phyloP scores from a whole-genome alignment of 2,797 vertebrate species.

The Borostomias antarcticus region DNA sequence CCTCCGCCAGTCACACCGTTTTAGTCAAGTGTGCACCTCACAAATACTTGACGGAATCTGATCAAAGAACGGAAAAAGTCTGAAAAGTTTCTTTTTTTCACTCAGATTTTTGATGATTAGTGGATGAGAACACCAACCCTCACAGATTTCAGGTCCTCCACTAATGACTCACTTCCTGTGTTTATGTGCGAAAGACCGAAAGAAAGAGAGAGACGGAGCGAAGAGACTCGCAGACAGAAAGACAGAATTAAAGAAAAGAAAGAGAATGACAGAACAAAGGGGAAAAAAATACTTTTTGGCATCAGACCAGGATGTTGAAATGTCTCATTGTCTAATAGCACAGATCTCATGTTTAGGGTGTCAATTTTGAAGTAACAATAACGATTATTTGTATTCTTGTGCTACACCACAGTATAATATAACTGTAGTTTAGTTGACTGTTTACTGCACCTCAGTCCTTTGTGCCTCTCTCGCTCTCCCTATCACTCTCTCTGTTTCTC shows the following conservation, averaged over 20 bases:
- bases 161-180: constrained; percentile 64
- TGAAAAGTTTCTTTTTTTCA: neutral
- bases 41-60: constrained; percentile 17
- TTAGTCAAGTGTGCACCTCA: constrained; percentile 28
- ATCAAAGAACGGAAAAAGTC: constrained; percentile 9
- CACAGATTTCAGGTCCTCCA: constrained; percentile 35
- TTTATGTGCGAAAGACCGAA: neutral
- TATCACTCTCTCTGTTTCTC: neutral
- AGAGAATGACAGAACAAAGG: constrained; percentile 7
- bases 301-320: neutral
- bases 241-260: constrained; percentile 35
- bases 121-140: constrained; percentile 20
- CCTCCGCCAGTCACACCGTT: constrained; percentile 4
- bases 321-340: neutral
- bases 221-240: neutral
- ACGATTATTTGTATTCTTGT: neutral
- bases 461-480: neutral
- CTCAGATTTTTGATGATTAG: constrained; percentile 22
- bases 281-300: constrained; percentile 16
- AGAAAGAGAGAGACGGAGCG: neutral
- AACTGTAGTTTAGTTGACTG: neutral
- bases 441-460: neutral
- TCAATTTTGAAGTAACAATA: neutral
- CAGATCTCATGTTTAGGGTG: neutral
- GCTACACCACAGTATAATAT: neutral